Base-by-base conservation (phyloP, 2,797 vertebrate species). In the Coreius guichenoti region DNA sequence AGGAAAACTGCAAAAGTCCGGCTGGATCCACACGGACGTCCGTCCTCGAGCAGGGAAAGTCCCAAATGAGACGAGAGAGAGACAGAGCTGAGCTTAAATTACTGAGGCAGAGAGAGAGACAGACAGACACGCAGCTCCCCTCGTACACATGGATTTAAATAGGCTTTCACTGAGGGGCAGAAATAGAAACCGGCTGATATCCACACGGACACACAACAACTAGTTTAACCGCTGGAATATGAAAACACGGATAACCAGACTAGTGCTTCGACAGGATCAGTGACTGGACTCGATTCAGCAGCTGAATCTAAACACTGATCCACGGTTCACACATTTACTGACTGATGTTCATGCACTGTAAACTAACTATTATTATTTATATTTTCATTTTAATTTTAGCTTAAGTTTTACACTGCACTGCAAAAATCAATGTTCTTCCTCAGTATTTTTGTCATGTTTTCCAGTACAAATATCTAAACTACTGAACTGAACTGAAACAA, bases 111-210 rank as follows among this genome's bases (percentile, higher is more conserved):
- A 69, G 43, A 77, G 80, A 70, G 23, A 81, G 80, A 70, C 19
- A 56, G 29, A 70, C n/a, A 16, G 61, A 39, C 45, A 49, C 23
- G 1, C 13, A 4, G 69, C 13, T 17, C 39, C 13, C n/a, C 26
- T 36, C 17, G 21, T 39, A 81, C 81, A 84, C 47, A 68, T 33
- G 80, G 87, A 86, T 91, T 91, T 89, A 91, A 91, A 91, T 88
- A 91, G 90, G 79, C 43, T 86, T 90, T 81, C 84, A 86, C 79
- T 33, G 36, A 43, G 78, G 23, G 65, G 72, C 86, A 85, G 76
- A 88, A 89, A 91, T 91, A 91, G 89, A 70, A 88, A 51, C 75
- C 81, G 81, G 43, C 86, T 87, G 82, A 86, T 65, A 79, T 84
- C 61, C 73, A 87, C 76, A 89, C 65, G 69, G 26, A 73, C 76